Percentiles rank a stretch among this genome's conserved stretches.
These are phyloP conservation scores for Ciconia stormi DNA, from an alignment of 2,113 vertebrate species.

Conservation along the genomic window DNA sequence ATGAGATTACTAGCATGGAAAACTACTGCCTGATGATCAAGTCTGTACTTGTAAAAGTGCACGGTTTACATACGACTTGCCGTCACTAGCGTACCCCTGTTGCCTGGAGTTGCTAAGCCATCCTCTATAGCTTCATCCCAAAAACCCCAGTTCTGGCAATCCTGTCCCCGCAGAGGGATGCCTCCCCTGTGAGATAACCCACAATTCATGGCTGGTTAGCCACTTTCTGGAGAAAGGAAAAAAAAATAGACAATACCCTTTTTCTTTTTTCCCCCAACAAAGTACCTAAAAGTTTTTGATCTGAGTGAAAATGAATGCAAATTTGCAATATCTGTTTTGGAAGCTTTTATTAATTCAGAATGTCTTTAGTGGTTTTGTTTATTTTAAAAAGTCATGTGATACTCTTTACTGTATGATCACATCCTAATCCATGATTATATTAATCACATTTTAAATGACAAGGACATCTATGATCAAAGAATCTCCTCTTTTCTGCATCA, in stretches of 20 bases:
- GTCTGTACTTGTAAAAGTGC: background rate
- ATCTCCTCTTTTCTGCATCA: background rate
- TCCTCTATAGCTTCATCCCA: background rate
- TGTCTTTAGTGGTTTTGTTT: background rate
- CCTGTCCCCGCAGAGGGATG: background rate
- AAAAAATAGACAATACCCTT: background rate
- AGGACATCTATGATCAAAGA: background rate
- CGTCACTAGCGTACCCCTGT: background rate
- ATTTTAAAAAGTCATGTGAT: background rate
- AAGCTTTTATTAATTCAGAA: background rate
- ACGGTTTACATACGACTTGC: background rate
- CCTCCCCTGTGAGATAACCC: background rate
- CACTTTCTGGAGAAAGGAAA: background rate
- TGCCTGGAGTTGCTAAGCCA: too few species aligned
- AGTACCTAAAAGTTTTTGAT: background rate
- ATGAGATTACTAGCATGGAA: background rate
- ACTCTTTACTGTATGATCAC: background rate
- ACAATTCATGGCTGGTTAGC: background rate
- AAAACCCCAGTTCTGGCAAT: background rate
- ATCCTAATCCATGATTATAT: background rate
- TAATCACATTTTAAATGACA: background rate
- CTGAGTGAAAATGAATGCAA: background rate
- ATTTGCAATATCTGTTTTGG: background rate
- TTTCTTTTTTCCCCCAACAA: fast-evolving
- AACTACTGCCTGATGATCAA: background rate